Evolutionary conservation across 2,888 invertebrate species (phyloP), one percentile per base, ranked within the genome.

Genomic region (Synanthedon myopaeformis): DNA sequence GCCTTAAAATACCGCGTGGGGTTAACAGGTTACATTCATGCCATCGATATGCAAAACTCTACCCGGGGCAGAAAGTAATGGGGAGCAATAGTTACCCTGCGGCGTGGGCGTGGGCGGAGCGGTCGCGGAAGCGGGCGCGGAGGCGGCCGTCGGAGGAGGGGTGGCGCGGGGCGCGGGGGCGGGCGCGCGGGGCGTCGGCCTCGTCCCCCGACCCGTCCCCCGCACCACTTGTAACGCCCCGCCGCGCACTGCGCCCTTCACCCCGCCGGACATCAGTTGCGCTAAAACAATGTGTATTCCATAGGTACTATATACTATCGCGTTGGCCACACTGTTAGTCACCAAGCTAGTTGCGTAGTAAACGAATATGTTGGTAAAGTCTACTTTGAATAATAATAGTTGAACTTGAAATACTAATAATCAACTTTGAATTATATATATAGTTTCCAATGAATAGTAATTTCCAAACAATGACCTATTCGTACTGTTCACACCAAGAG

Each of bases 181-280:
- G 52, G 56, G 53, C 61, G 53, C 52, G 51, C 52, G 53, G 28
- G 54, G 45, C 49, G 59, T 52, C 53, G 56, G 52, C 23, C 13
- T 64, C 63, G 51, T 61, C 55, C 28, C 65, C 64, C 1, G 71
- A 0, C 8, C 10, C 66, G 41, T 69, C 61, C 13, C 66, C 1
- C 83, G 71, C 62, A 82, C 81, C 66, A 83, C 75, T 60, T 82
- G 82, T 66, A 82, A 79, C 42, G 70, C 65, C 42, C 74, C 76
- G 35, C 81, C 78, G 8, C 82, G 74, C 54, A 70, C 79, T 14
- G 62, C 87, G 42, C 82, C 90, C 76, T 92, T 92, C 72, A 92
- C 91, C 57, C 91, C 89, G 60, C 91, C 88, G 54, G 90, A 84
- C 81, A 92, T 91, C 67, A 92, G 79, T 79, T 92, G 90, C 63